These are phyloP conservation scores for Melospiza melodia DNA, from an alignment of 2,113 vertebrate species.

Conservation along the genomic window DNA sequence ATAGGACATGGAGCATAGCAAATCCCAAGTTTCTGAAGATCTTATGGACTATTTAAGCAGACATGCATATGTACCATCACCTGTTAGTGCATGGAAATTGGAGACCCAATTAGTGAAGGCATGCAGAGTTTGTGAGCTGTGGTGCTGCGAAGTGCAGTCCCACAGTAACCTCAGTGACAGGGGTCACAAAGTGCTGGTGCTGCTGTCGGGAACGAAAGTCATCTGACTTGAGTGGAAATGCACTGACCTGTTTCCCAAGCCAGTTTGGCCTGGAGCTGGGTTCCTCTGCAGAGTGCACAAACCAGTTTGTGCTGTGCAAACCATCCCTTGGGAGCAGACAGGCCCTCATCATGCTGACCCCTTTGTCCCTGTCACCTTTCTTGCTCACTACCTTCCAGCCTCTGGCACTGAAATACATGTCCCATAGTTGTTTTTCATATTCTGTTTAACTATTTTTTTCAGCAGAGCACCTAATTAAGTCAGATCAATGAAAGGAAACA, in stretches of 20 bases:
- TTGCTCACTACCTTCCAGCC: rapidly evolving
- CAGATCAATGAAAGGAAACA: not conserved
- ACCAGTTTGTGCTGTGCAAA: not conserved
- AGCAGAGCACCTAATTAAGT: not conserved
- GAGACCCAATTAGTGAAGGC: rapidly evolving
- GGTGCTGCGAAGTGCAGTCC: not conserved
- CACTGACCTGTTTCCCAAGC: not conserved
- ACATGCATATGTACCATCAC: too few relatives aligned
- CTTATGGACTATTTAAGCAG: not conserved
- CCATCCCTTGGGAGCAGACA: rapidly evolving
- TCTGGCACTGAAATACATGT: not conserved
- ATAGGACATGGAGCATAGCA: not conserved
- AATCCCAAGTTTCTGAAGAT: not conserved
- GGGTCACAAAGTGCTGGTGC: not conserved
- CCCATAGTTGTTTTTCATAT: not conserved
- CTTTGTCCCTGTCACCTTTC: rapidly evolving
- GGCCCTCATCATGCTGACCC: rapidly evolving
- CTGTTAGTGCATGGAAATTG: not conserved
- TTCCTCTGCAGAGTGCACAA: not conserved
- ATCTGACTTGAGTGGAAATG: not conserved
- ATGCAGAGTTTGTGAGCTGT: not conserved
- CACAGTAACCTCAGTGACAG: not conserved
- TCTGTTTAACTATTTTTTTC: not conserved
- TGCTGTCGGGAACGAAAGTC: not conserved
- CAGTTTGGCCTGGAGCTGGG: not conserved